These are phyloP conservation scores for Meandrina meandrites DNA, from an alignment of 92 coral and sea anemone genomes.

Conservation along the genomic window DNA sequence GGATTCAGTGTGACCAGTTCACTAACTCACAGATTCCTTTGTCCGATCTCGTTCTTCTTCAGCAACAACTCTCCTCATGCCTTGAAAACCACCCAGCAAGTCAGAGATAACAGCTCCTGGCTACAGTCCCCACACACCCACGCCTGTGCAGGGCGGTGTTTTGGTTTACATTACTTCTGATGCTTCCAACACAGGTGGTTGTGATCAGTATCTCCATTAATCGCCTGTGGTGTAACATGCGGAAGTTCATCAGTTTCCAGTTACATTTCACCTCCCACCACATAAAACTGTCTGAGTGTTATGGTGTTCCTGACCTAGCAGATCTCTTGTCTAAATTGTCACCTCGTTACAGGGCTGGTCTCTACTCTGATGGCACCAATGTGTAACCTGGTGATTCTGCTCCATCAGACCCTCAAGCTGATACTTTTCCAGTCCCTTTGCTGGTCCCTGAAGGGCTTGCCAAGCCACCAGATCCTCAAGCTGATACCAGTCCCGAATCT, in stretches of 20 bases:
- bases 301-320: slow-evolving; percentile 23
- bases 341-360: slow-evolving; percentile 13
- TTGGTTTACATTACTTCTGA: slow-evolving; percentile 49
- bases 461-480: background rate
- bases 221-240: slow-evolving; percentile 36
- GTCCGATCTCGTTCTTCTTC: slow-evolving; percentile 19
- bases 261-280: slow-evolving; percentile 16
- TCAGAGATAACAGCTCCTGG: slow-evolving; percentile 30
- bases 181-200: slow-evolving; percentile 41
- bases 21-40: too few relatives aligned
- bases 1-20: slow-evolving; percentile 53
- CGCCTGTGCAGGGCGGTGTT: slow-evolving; percentile 38
- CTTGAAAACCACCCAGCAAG: slow-evolving; percentile 41
- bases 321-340: slow-evolving; percentile 15
- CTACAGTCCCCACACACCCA: background rate
- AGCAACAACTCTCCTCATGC: slow-evolving; percentile 22
- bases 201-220: slow-evolving; percentile 25
- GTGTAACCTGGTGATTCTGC: background rate
- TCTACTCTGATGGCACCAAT: background rate
- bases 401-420: background rate
- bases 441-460: background rate
- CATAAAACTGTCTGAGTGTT: slow-evolving; percentile 31
- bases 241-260: slow-evolving; percentile 35
- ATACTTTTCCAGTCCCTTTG: background rate
- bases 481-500: background rate